Percentiles rank a stretch among this genome's conserved stretches.
Evolutionary conservation across 2,888 invertebrate genomes (phyloP).

Genomic region (Diarsia rubi): DNA sequence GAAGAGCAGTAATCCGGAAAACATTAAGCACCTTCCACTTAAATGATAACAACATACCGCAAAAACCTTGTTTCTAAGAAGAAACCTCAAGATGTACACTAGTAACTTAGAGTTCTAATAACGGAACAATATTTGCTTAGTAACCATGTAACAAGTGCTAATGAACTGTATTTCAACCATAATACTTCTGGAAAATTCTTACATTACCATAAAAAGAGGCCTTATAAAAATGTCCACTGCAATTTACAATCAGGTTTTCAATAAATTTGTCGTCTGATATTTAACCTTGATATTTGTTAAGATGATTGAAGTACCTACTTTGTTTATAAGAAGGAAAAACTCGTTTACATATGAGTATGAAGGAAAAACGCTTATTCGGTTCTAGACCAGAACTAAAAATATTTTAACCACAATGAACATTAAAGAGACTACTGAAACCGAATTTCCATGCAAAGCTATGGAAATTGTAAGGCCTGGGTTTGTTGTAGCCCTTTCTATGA

Average conservation of each 20-base stretch:
- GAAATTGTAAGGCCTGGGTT: not conserved
- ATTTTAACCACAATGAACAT: constrained; percentile 7
- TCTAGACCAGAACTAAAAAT: not conserved
- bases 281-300: constrained; percentile 66
- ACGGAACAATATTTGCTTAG: constrained; percentile 19
- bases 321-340: constrained; percentile 31
- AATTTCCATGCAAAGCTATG: not conserved
- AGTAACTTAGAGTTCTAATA: constrained; percentile 6
- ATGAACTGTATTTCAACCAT: constrained; percentile 11
- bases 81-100: not conserved
- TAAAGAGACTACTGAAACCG: not conserved
- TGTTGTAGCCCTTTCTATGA: not conserved
- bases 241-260: constrained; percentile 62
- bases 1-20: constrained; percentile 3
- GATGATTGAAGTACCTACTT: constrained; percentile 49
- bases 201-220: constrained; percentile 59
- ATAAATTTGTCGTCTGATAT: constrained; percentile 54
- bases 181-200: constrained; percentile 48
- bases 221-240: constrained; percentile 55
- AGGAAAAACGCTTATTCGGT: constrained; percentile 2
- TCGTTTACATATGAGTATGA: constrained; percentile 16
- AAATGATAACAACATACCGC: constrained; percentile 6
- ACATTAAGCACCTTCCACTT: constrained; percentile 2
- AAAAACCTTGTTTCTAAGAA: constrained; percentile 12
- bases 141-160: constrained; percentile 18